Base-by-base conservation (phyloP, 1,140 invertebrate species). In the Tribolium madens region DNA sequence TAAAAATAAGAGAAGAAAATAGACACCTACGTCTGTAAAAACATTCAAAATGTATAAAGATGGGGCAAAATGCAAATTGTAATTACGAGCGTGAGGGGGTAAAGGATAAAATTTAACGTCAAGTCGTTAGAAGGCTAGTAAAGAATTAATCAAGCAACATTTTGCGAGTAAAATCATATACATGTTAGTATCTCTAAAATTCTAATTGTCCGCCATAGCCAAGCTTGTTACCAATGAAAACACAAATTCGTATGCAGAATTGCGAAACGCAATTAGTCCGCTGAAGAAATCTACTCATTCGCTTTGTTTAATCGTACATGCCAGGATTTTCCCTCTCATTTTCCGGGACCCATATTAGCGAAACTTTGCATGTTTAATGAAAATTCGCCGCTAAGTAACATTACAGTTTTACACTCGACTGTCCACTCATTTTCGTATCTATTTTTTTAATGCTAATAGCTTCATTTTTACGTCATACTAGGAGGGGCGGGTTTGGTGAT, bases 91-190 rank as follows among this genome's bases (percentile, higher is more conserved):
- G 17, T 10, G 15, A 10, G 64, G 50, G 68, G 18, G n/a, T 57
- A 4, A 48, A 46, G 60, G 36, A 68, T 76, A 70, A 76, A 75
- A 76, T 76, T 76, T 76, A 68, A 76, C 68, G 75, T 70, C 75
- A 42, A 50, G 17, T 68, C 50, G 36, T 76, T 76, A 76, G 50
- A 76, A 76, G 12, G 75, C 75, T 70, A 76, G 75, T 76, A 76
- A 76, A 76, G 75, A 76, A 76, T 76, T 76, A 76, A 76, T 76
- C 75, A 76, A 76, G 75, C 64, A 70, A 36, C 42, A 70, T 76
- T 70, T 53, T 68, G 60, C 75, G 18, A 50, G 53, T 17, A 18
- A 76, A 76, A 76, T 76, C 75, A 76, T 76, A 76, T 70, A 76
- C 53, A 48, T 31, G 75, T 76, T 76, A 76, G 75, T 64, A 76